Percentiles rank a stretch among this genome's conserved stretches.
Conservation (phyloP, 1,140 invertebrate genomes). For the Drosophila yakuba region DNA sequence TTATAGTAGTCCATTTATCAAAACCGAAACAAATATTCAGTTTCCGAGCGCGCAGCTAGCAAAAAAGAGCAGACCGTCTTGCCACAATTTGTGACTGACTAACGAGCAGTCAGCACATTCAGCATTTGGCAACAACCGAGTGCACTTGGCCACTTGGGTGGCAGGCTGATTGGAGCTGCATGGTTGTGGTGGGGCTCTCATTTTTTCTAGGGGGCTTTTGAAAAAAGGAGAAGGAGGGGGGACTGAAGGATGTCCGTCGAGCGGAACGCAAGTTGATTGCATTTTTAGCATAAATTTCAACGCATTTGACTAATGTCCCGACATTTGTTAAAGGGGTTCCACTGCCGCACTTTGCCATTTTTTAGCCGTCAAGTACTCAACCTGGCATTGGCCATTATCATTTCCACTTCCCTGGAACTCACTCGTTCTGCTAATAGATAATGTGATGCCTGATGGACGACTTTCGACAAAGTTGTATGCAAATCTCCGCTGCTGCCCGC, state of each 20-base stretch:
- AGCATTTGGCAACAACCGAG: constrained; percentile 56
- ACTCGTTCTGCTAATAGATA: constrained; percentile 59
- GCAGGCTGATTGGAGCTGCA: constrained; percentile 42
- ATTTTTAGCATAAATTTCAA: constrained; percentile 84
- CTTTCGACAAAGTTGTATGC: constrained; percentile 45
- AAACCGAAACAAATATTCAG: constrained; percentile 73
- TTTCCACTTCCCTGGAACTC: constrained; percentile 27
- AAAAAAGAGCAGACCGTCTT: constrained; percentile 22
- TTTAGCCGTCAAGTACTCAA: constrained; percentile 43
- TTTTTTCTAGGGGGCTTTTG: not conserved
- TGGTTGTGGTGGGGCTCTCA: not conserved
- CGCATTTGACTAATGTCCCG: constrained; percentile 79
- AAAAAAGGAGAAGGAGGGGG: not conserved
- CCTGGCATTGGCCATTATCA: constrained; percentile 39
- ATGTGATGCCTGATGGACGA: constrained; percentile 39
- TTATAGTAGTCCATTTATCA: constrained; percentile 76
- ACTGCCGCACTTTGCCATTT: constrained; percentile 51
- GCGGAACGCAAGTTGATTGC: constrained; percentile 80
- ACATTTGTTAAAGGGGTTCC: constrained; percentile 69
- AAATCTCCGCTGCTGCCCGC: constrained; percentile 36
- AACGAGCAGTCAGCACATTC: constrained; percentile 57
- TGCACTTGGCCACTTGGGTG: constrained; percentile 71
- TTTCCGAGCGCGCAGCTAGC: constrained; percentile 31
- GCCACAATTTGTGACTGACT: constrained; percentile 72
- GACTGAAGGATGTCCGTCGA: constrained; percentile 40